Evolutionary conservation across 1,140 invertebrate genomes (phyloP).

Genomic region (Drosophila ironensis): DNA sequence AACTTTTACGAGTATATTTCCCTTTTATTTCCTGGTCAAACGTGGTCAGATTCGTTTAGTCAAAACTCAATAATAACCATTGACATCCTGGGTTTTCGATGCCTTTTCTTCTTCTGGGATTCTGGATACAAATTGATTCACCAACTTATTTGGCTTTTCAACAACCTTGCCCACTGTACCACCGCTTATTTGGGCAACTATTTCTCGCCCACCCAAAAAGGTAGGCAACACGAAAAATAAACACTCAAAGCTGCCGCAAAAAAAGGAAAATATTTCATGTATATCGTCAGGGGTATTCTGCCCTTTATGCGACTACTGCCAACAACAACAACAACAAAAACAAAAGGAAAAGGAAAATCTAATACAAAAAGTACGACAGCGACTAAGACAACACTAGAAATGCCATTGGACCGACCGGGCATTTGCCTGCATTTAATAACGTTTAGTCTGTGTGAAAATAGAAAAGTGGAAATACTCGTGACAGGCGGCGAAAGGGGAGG

Average conservation of each 20-base stretch:
- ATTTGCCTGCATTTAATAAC: constrained; percentile 78
- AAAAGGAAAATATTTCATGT: constrained; percentile 33
- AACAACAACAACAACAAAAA: constrained; percentile 28
- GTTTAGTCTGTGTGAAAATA: constrained; percentile 65
- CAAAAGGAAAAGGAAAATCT: constrained; percentile 9
- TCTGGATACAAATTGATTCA: too few species aligned
- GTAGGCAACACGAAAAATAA: constrained; percentile 69
- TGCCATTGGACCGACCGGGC: constrained; percentile 48
- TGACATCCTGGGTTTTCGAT: too few species aligned
- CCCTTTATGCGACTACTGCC: constrained; percentile 45
- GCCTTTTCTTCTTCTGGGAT: not conserved
- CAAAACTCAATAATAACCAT: not conserved
- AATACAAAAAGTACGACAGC: constrained; percentile 6
- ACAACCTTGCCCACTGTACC: constrained; percentile 11
- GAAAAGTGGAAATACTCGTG: constrained; percentile 28
- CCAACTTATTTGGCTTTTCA: not conserved
- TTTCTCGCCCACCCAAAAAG: constrained; percentile 36
- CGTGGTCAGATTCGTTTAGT: not conserved
- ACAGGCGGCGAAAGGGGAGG: not conserved
- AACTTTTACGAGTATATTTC: too few species aligned
- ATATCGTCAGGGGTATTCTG: constrained; percentile 11
- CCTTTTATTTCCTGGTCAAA: too few species aligned
- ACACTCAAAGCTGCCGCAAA: constrained; percentile 50
- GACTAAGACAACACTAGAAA: constrained; percentile 54
- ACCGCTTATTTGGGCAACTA: constrained; percentile 27